A percentile compares a stretch with the other conserved stretches of the same genome.
Evolutionary conservation across 1,140 invertebrate species (phyloP).

Genomic region (Trichonephila inaurata): DNA sequence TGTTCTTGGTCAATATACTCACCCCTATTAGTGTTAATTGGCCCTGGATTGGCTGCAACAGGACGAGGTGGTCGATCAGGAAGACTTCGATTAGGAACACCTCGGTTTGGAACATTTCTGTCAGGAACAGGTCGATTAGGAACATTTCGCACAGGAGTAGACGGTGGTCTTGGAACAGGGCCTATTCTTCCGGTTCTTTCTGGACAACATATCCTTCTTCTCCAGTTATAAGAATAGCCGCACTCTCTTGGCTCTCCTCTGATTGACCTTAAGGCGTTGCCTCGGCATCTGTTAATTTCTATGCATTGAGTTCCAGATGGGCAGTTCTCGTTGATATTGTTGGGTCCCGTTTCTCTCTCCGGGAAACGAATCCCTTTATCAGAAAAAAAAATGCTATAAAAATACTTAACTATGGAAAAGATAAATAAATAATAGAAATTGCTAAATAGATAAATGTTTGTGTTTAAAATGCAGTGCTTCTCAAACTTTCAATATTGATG

Average conservation of each 20-base stretch:
- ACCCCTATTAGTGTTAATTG: background rate
- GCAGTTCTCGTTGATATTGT: background rate
- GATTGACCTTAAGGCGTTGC: background rate
- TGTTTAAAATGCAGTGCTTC: too few species aligned
- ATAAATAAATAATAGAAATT: too few species aligned
- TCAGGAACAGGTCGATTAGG: background rate
- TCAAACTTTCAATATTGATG: too few species aligned
- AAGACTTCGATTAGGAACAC: background rate
- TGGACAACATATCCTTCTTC: background rate
- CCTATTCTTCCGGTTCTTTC: background rate
- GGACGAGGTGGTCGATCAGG: background rate
- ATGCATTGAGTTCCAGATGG: background rate
- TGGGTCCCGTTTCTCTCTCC: background rate
- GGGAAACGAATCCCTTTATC: background rate
- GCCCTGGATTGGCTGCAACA: background rate
- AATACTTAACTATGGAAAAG: too few species aligned
- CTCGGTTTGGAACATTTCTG: background rate
- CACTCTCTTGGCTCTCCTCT: background rate
- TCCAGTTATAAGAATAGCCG: background rate
- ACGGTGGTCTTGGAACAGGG: background rate
- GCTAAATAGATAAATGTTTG: too few species aligned
- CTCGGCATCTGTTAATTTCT: background rate
- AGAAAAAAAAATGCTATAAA: background rate
- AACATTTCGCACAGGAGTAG: background rate
- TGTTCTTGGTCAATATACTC: background rate